Conservation (phyloP, 2,797 vertebrate species). For the Syngnathus rostellatus region DNA sequence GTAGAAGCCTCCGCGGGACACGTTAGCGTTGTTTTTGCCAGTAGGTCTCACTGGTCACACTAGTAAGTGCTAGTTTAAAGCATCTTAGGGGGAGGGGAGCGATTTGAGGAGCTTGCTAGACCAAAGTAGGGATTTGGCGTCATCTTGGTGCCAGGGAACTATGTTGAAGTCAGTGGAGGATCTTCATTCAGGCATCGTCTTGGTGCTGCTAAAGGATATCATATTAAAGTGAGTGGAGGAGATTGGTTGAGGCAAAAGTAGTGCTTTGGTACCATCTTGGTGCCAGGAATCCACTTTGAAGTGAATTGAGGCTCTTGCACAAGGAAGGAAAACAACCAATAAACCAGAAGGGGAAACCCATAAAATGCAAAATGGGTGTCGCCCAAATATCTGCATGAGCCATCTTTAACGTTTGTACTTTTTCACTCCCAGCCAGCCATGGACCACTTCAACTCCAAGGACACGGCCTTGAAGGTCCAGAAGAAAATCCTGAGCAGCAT, state of each 20-base stretch:
- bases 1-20: not conserved
- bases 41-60: not conserved
- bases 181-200: not conserved
- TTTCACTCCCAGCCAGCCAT: constrained; percentile 53
- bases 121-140: not conserved
- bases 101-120: not conserved
- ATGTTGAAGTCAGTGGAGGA: not conserved
- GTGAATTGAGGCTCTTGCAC: not conserved
- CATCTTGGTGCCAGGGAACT: not conserved
- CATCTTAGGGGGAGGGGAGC: too few species aligned
- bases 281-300: not conserved
- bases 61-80: not conserved
- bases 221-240: not conserved
- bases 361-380: not conserved
- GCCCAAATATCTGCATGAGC: not conserved
- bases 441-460: constrained; percentile 84
- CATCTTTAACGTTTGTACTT: too few species aligned
- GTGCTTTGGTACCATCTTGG: not conserved
- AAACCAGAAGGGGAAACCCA: not conserved
- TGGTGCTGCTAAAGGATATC: not conserved
- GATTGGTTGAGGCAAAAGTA: not conserved
- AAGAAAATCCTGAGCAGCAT: constrained; percentile 86
- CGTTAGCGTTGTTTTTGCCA: not conserved
- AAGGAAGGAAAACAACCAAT: not conserved
- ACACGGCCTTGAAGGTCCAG: constrained; percentile 79